phyloP scores from a whole-genome alignment of 1,140 invertebrate species.

The Paraescarpia echinospica region DNA sequence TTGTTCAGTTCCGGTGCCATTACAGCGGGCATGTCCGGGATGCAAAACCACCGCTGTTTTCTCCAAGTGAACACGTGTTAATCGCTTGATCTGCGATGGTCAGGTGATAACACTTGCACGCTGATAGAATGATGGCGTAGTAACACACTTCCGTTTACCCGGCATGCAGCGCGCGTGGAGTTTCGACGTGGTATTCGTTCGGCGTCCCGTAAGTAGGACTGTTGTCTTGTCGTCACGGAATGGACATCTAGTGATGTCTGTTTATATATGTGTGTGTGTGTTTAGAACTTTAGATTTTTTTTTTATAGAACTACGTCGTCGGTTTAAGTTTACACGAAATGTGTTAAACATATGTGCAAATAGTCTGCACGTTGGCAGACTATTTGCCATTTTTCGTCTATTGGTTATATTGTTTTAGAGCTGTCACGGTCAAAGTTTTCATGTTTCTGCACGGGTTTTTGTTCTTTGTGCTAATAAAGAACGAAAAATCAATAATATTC shows the following conservation, averaged over 20 bases:
- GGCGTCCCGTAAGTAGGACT: background rate
- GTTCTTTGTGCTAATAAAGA: no score
- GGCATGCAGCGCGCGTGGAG: background rate
- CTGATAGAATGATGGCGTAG: background rate
- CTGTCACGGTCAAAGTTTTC: no score
- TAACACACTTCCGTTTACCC: background rate
- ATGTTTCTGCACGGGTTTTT: no score
- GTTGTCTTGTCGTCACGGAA: background rate
- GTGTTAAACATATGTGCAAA: no score
- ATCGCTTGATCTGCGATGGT: background rate
- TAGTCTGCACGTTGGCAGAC: no score
- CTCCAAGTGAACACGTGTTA: background rate
- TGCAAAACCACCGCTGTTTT: background rate
- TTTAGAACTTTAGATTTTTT: no score
- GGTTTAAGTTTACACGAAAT: no score
- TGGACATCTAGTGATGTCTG: background rate
- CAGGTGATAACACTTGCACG: background rate
- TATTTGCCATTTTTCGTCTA: no score
- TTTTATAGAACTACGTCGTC: no score
- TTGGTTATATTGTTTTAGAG: no score
- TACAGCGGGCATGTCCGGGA: background rate
- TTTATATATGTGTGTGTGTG: background rate
- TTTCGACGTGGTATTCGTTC: background rate
- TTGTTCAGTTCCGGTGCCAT: background rate
- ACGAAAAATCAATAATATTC: no score